A percentile compares a stretch with the other conserved stretches of the same genome.
phyloP scores from a whole-genome alignment of 1,140 invertebrate genomes.

The Cotesia typhae region DNA sequence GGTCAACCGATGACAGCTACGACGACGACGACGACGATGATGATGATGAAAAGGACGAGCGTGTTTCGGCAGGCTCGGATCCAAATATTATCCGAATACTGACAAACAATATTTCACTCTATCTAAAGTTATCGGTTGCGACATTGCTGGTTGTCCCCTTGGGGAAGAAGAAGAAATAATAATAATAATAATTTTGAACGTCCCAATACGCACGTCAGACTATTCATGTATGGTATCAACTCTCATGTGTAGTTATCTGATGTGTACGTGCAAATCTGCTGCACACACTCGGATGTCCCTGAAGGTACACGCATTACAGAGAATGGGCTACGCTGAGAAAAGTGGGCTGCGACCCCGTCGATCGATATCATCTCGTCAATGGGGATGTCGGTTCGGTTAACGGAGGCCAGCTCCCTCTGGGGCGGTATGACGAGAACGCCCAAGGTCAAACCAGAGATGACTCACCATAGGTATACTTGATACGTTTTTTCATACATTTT shows the following conservation, averaged over 20 bases:
- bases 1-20: neutral
- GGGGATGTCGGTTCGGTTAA: conserved; percentile 40
- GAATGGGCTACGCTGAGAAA: conserved; percentile 33
- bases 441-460: conserved; percentile 50
- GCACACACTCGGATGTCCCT: neutral
- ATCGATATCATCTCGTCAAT: conserved; percentile 47
- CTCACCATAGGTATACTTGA: conserved; percentile 34
- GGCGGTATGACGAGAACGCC: conserved; percentile 31
- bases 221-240: no score
- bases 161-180: no score
- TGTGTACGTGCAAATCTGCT: no score
- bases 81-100: no score
- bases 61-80: no score
- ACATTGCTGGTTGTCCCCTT: no score
- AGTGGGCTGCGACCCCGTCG: conserved; percentile 42
- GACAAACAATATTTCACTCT: no score
- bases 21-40: neutral
- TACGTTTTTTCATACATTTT: neutral
- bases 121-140: no score
- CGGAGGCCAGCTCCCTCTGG: conserved; percentile 46
- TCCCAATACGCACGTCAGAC: no score
- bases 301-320: conserved; percentile 8
- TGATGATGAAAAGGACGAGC: conserved; percentile 15
- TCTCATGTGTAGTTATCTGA: no score
- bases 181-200: no score